Percentiles rank a stretch among this genome's conserved stretches.
These are phyloP conservation scores for Manis pentadactyla DNA, from an alignment of 2,797 vertebrate genomes.

Conservation along the genomic window DNA sequence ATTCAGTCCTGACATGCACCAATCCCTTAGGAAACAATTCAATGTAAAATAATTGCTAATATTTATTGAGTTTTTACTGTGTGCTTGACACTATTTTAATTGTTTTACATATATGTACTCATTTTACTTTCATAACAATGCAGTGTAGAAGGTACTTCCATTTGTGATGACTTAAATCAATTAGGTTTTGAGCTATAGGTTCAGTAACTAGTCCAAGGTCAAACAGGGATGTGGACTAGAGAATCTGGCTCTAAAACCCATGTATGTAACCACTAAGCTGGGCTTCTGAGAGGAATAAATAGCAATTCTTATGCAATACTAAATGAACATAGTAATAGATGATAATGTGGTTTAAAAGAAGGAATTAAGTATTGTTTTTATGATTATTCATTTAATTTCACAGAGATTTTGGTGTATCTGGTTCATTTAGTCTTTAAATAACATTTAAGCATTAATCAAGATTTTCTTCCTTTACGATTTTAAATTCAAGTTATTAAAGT, in stretches of 20 bases:
- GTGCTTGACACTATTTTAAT: background rate
- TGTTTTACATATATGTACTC: background rate
- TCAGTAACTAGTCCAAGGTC: background rate
- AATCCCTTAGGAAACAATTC: background rate
- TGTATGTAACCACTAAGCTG: background rate
- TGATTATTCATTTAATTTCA: background rate
- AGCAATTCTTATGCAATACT: background rate
- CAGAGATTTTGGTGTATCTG: background rate
- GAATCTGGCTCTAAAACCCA: background rate
- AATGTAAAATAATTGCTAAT: background rate
- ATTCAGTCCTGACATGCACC: background rate
- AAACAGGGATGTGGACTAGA: background rate
- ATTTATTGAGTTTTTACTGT: background rate
- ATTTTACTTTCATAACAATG: background rate
- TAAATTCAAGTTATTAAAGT: constrained; percentile 4
- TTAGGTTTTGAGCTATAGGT: background rate
- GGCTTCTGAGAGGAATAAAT: background rate
- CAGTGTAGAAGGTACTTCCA: background rate
- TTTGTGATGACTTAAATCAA: background rate
- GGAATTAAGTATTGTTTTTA: background rate
- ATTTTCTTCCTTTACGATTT: background rate
- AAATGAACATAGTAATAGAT: background rate
- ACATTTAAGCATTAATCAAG: background rate
- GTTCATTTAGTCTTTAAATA: background rate
- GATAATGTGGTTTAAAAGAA: background rate